phyloP scores from a whole-genome alignment of 2,797 vertebrate species.

The Dromococcyx pavoninus region DNA sequence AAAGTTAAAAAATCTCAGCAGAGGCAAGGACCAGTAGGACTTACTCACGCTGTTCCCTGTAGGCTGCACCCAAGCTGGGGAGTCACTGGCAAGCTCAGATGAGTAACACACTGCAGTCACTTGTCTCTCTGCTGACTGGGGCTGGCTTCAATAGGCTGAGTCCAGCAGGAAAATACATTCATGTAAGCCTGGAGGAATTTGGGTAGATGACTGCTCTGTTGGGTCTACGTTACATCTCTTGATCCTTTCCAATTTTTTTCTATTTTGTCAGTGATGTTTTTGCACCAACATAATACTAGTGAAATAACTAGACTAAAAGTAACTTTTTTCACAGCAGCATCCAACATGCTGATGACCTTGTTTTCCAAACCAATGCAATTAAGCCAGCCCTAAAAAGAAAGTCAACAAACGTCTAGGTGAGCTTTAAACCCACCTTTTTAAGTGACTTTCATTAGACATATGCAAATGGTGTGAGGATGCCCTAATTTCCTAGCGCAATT shows the following conservation, averaged over 20 bases:
- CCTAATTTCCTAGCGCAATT: not conserved
- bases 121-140: not conserved
- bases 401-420: not conserved
- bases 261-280: not conserved
- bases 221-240: not conserved
- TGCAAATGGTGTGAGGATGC: not conserved
- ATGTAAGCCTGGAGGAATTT: not conserved
- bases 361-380: not conserved
- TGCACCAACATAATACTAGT: not conserved
- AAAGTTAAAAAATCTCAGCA: not conserved
- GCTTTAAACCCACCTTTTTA: not conserved
- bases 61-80: not conserved
- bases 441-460: not conserved
- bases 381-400: not conserved
- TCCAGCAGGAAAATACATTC: not conserved
- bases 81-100: not conserved
- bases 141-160: not conserved
- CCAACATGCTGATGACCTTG: not conserved
- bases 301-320: not conserved
- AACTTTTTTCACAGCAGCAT: not conserved
- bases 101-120: not conserved
- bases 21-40: not conserved
- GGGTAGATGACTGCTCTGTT: fast-evolving
- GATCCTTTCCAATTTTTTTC: not conserved
- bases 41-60: not conserved